Conservation (phyloP, 2,113 vertebrate genomes). For the Prietella phreatophila region DNA sequence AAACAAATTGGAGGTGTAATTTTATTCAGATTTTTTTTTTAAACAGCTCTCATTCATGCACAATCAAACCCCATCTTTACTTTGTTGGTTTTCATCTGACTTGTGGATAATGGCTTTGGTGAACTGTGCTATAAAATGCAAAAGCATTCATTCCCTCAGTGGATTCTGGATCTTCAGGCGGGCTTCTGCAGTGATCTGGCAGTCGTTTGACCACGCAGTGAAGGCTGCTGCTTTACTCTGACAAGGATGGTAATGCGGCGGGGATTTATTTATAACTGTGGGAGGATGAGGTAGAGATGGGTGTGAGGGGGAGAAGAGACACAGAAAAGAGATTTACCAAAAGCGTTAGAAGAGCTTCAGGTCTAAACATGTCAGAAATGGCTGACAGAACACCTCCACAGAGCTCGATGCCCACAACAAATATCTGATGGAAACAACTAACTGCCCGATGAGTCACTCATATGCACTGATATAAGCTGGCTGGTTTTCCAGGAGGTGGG, state of each 20-base stretch:
- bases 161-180: not conserved
- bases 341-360: constrained; percentile 64
- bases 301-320: not conserved
- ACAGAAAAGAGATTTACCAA: constrained; percentile 31
- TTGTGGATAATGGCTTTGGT: not conserved
- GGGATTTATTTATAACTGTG: constrained; percentile 43
- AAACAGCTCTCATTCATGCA: not conserved
- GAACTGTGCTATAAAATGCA: not conserved
- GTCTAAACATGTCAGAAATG: constrained; percentile 53
- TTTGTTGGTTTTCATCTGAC: not conserved
- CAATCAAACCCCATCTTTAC: not conserved
- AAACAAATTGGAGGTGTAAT: not conserved
- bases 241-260: constrained; percentile 30
- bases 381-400: constrained; percentile 54
- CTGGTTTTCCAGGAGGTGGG: not conserved
- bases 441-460: constrained; percentile 65
- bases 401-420: constrained; percentile 54
- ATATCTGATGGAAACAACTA: constrained; percentile 67
- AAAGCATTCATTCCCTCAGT: not conserved
- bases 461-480: constrained; percentile 45
- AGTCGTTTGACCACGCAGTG: not conserved
- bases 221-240: constrained; percentile 38
- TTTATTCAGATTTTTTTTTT: not conserved
- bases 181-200: not conserved
- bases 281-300: constrained; percentile 1